Conservation (phyloP, 1,140 invertebrate species). For the Brachionus sp. region DNA sequence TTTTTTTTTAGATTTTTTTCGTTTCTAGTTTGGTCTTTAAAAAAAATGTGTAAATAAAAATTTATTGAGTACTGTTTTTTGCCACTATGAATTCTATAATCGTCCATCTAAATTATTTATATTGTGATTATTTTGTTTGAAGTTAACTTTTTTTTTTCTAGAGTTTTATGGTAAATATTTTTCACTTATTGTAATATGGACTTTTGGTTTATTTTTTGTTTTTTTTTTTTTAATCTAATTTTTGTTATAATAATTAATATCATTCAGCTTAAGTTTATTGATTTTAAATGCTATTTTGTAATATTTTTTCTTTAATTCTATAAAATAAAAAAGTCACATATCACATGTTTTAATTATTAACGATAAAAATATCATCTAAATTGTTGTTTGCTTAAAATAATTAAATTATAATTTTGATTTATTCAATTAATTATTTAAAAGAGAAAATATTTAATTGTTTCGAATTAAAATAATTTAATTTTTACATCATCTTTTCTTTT, state of each 20-base stretch:
- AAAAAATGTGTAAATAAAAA: background rate
- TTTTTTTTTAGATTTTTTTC: background rate
- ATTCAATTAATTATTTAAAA: background rate
- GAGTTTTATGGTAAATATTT: slow-evolving; percentile 3
- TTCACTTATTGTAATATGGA: background rate
- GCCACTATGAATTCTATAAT: background rate
- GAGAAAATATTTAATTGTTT: background rate
- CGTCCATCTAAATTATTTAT: slow-evolving; percentile 35
- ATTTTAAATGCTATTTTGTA: slow-evolving; percentile 36
- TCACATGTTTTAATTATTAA: slow-evolving; percentile 12
- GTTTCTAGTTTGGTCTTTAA: background rate
- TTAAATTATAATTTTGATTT: background rate
- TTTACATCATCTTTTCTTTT: too few species aligned
- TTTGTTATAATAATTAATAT: background rate
- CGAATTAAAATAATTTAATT: background rate
- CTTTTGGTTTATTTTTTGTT: background rate
- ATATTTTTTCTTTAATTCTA: background rate
- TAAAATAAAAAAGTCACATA: slow-evolving; percentile 35
- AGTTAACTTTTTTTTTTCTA: background rate
- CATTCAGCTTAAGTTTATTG: background rate
- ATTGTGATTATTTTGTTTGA: slow-evolving; percentile 21
- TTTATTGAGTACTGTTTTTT: background rate
- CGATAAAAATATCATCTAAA: background rate
- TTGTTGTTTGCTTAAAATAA: background rate
- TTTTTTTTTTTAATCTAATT: background rate